Base-by-base conservation (phyloP, 2,888 invertebrate genomes). In the Chaetogeoica ovagalla region DNA sequence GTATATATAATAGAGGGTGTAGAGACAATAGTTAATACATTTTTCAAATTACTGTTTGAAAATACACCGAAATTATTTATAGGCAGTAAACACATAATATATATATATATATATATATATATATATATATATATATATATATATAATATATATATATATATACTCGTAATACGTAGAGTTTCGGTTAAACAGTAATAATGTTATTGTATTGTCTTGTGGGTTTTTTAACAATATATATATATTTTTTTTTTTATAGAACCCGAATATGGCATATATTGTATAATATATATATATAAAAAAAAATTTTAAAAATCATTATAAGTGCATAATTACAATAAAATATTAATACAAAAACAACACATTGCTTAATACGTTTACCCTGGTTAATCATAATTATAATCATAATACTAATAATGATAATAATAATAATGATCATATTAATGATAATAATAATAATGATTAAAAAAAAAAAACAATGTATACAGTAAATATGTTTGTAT, bases 321-420 rank as follows among this genome's bases (percentile, higher is more conserved):
- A 79, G 77, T 79, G 77, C 77, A 79, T 79, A 79, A 79, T 79
- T 79, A 79, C 77, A 79, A 79, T 79, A 79, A 79, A 79, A 79
- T 79, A 79, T 79, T 79, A 71, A 79, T 79, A 79, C 70, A 79
- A 79, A 79, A 79, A 79, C 77, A 79, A 79, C 77, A 79, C 77
- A 79, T 79, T 79, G 77, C 77, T 79, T 79, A 70, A 79, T 79
- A 79, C 77, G 77, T 79, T 79, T 79, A 79, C 77, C 77, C 77
- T 79, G 77, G 77, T 79, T 79, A 70, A 79, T 79, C 77, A 70
- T 70, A 79, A 79, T 79, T 62, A 62, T 70, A 70, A 79, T 70
- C 52, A 21, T 57, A 48, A 48, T 48, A 43, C 1, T 9, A 43
- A 43, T 43, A 11, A 43, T 43, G 6, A 43, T 11, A 11, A 43